Evolutionary conservation across 2,888 invertebrate species (phyloP).

Genomic region (Pandemis corylana): DNA sequence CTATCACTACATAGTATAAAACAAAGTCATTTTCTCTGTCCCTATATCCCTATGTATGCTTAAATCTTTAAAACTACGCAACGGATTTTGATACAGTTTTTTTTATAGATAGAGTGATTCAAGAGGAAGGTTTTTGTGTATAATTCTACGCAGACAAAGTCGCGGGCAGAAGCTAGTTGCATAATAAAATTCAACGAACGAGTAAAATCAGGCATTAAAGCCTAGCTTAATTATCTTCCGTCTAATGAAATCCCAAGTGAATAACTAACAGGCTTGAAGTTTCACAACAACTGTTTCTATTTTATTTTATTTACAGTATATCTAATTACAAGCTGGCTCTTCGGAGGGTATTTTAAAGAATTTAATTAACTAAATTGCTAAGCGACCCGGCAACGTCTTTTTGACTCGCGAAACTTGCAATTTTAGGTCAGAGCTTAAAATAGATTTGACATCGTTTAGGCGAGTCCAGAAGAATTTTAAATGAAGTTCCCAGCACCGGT

Average conservation of each 20-base stretch:
- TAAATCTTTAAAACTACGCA: too few species aligned
- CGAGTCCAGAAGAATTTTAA: slow-evolving; percentile 3
- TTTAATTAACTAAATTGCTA: slow-evolving; percentile 54
- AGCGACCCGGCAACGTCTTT: slow-evolving; percentile 43
- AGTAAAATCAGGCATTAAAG: background rate
- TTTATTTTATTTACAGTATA: slow-evolving; percentile 49
- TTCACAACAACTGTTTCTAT: slow-evolving; percentile 39
- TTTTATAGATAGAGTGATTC: too few species aligned
- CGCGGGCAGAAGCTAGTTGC: too few species aligned
- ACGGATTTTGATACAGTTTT: too few species aligned
- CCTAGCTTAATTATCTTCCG: background rate
- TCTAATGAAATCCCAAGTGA: slow-evolving; percentile 15
- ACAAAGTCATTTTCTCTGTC: too few species aligned
- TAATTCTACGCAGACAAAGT: too few species aligned
- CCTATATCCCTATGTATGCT: too few species aligned
- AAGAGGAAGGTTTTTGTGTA: too few species aligned
- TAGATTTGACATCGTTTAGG: slow-evolving; percentile 14
- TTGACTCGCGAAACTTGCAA: slow-evolving; percentile 17
- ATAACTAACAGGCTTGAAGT: slow-evolving; percentile 25
- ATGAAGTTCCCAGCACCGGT: background rate
- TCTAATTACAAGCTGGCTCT: slow-evolving; percentile 55
- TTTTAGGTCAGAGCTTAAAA: slow-evolving; percentile 25
- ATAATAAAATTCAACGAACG: background rate
- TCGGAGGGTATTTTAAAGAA: slow-evolving; percentile 51
- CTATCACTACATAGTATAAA: too few species aligned